A percentile compares a stretch with the other conserved stretches of the same genome.
Evolutionary conservation across 2,888 invertebrate genomes (phyloP).

Genomic region (Copidosoma aretas): DNA sequence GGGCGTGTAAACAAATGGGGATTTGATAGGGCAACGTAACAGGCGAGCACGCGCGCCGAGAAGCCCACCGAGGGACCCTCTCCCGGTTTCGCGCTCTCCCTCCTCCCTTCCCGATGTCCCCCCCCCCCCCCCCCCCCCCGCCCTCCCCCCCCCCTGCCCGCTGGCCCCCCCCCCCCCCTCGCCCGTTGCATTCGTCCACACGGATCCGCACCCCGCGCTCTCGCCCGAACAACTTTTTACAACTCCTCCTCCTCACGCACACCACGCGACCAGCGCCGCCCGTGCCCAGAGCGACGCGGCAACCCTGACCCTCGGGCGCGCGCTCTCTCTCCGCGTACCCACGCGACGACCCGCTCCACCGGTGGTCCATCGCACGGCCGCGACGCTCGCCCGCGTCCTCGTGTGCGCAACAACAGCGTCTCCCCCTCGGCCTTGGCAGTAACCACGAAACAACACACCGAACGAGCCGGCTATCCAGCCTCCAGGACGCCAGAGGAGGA

Average conservation of each 20-base stretch:
- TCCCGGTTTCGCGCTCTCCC: not conserved
- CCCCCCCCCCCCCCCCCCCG: not conserved
- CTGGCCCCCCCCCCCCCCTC: not conserved
- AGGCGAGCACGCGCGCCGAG: constrained; percentile 54
- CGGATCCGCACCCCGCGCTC: not conserved
- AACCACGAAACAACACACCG: constrained; percentile 56
- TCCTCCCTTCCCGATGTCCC: not conserved
- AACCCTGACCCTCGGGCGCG: no score
- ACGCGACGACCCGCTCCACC: no score
- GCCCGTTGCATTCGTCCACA: not conserved
- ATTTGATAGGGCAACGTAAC: constrained; percentile 61
- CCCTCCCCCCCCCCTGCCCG: not conserved
- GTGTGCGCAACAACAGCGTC: no score
- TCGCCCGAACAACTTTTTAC: not conserved
- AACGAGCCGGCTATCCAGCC: constrained; percentile 51
- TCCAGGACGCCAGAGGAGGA: constrained; percentile 44
- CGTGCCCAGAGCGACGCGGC: not conserved
- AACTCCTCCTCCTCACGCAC: not conserved
- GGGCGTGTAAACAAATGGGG: constrained; percentile 59
- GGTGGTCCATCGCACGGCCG: no score
- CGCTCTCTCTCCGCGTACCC: no score
- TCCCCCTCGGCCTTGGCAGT: constrained; percentile 16
- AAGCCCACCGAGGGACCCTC: constrained; percentile 51
- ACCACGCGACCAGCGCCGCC: not conserved
- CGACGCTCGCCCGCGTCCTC: not conserved